Evolutionary conservation across 2,888 invertebrate genomes (phyloP), one percentile per base, ranked within the genome.

Genomic region (Synergus japonicus): DNA sequence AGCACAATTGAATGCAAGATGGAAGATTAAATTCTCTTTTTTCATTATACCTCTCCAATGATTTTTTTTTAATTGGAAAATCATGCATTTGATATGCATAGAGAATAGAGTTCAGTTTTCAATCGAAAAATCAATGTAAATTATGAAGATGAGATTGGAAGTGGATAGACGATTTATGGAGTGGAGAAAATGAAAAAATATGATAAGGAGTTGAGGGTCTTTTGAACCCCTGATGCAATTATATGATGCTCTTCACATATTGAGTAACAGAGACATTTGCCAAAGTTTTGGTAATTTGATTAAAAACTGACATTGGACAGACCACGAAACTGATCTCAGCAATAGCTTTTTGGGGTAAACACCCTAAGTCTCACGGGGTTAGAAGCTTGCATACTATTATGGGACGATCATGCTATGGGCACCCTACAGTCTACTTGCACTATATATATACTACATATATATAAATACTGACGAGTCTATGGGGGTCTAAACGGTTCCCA

Each of bases 401-500:
- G 49, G 37, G 37, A 73, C 49, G 73, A 73, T 54, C 73, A 69
- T 44, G 22, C 44, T 69, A 69, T 43, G 49, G 54, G 49, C 73
- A 73, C 73, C 73, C 73, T 73, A 64, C 37, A 46, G 46, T 9
- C 54, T 54, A n/a, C 54, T 15, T 54, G 49, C 15, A 5, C 49
- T 67, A 46, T 64, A 81, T 83, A 79, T 69, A 29, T 22, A 22
- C 46, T 73, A 73, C 63, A 81, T 83, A 73, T 65, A 81, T 83
- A 79, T 81, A 79, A 82, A 83, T 81, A 82, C 79, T 79, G 60
- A 77, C 79, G 76, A 80, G 84, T 79, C 87, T 86, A 89, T 84
- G 88, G 91, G 89, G 90, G 88, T 90, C 89, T 90, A 89, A 90
- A 88, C 84, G 88, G 85, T 91, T 91, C 91, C 89, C 91, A 91